phyloP scores from a whole-genome alignment of 2,113 vertebrate species.

The Macrotis lagotis region DNA sequence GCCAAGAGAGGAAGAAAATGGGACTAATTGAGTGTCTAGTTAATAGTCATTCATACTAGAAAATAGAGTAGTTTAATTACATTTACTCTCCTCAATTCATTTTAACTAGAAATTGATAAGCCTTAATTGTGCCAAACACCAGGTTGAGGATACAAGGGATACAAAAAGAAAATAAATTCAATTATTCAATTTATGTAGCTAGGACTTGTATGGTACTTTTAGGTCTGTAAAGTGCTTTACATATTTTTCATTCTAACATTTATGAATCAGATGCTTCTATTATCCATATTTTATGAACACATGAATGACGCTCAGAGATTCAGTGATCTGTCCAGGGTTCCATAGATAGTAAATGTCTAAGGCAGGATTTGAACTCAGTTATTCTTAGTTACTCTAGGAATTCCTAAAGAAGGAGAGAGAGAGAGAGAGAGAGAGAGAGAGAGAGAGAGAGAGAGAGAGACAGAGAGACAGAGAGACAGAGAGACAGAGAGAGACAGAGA shows the following conservation, averaged over 20 bases:
- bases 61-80: background rate
- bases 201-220: background rate
- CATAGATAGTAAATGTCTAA: too few species aligned
- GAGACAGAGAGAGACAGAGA: too few species aligned
- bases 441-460: too few species aligned
- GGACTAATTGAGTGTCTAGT: background rate
- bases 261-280: background rate
- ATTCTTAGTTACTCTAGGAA: too few species aligned
- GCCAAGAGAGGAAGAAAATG: background rate
- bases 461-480: too few species aligned
- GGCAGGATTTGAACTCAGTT: too few species aligned
- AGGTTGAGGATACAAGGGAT: background rate
- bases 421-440: too few species aligned
- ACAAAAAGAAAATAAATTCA: background rate
- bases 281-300: background rate
- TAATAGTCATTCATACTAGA: background rate
- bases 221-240: background rate
- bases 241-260: background rate
- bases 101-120: background rate
- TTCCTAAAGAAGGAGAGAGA: too few species aligned
- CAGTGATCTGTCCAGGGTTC: too few species aligned
- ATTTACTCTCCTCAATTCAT: background rate
- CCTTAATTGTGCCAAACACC: background rate
- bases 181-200: background rate
- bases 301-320: too few species aligned